A percentile compares a stretch with the other conserved stretches of the same genome.
These are phyloP conservation scores for Lasioglossum calceatum DNA, from an alignment of 2,888 invertebrate species.

Conservation along the genomic window DNA sequence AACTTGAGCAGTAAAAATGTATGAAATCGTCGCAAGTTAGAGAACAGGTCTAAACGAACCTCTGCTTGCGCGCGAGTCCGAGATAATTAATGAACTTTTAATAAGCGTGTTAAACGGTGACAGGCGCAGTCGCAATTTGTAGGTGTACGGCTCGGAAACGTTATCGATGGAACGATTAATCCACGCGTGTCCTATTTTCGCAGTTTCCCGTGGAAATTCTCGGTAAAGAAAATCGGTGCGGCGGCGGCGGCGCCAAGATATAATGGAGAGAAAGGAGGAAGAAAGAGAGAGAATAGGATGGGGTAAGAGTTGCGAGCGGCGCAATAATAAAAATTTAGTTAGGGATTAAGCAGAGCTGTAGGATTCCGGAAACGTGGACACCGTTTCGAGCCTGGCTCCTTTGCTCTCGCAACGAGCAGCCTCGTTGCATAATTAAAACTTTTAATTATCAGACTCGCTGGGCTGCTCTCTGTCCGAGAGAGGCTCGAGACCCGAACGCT, in stretches of 20 bases:
- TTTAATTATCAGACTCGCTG: constrained; percentile 73
- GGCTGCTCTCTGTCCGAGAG: background rate
- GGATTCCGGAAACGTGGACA: constrained; percentile 15
- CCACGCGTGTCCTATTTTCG: background rate
- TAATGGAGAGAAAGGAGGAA: background rate
- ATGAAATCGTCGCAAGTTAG: background rate
- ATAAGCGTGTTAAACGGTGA: constrained; percentile 36
- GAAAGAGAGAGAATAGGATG: background rate
- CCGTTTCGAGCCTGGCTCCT: constrained; percentile 14
- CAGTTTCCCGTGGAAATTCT: background rate
- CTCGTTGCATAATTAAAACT: constrained; percentile 76
- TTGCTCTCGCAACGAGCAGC: constrained; percentile 39
- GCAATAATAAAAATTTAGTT: constrained; percentile 47
- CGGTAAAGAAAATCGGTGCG: background rate
- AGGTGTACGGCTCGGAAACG: background rate
- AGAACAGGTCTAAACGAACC: constrained; percentile 3
- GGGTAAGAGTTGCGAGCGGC: background rate
- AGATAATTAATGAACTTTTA: constrained; percentile 48
- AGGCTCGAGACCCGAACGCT: background rate
- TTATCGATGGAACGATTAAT: constrained; percentile 18
- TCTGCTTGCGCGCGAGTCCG: background rate
- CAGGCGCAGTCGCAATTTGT: background rate
- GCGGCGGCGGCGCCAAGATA: background rate
- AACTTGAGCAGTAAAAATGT: background rate
- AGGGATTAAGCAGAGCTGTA: constrained; percentile 21